Evolutionary conservation across 2,888 invertebrate species (phyloP), one percentile per base, ranked within the genome.

Genomic region (Neria commutata): DNA sequence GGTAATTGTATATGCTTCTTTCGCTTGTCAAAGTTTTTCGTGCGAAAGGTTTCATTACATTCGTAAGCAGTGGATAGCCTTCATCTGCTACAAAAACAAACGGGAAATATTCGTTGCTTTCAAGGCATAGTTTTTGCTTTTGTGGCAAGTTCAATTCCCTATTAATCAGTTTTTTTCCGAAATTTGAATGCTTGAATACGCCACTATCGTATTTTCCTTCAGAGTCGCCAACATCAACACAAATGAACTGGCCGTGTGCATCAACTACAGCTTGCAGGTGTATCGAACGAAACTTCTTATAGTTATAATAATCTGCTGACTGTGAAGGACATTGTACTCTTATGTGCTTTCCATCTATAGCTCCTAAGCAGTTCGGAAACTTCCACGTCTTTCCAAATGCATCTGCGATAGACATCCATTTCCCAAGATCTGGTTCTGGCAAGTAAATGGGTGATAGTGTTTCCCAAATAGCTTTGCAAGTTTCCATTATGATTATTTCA

Each of bases 201-300:
- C 59, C 47, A 50, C 59, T 55, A 51, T 59, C 55, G 47, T 25
- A 51, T 47, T 56, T 55, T 54, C 50, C 42, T 50, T 50, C 58
- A 45, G 42, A 49, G 50, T 54, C 50, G 11, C 45, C 54, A 50
- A 59, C 59, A 55, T 54, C 50, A 55, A 59, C 51, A 51, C 26
- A 59, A 59, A 55, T 59, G n/a, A 59, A 55, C 47, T 59, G 59
- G 2, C 51, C 55, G 34, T 50, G 42, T 17, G 59, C 54, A 55
- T 50, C 50, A 42, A n/a, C 57, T 52, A 56, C 46, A 51, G 58
- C 52, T 21, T 40, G 24, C 34, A 52, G 2, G 24, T 52, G 52
- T 40, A 52, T 34, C 2, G 52, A 52, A 52, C 14, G 52, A 29
- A 29, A 29, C 29, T 29, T 29, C 29, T 11, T 29, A 29, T 29